Evolutionary conservation across 2,797 vertebrate genomes (phyloP), one percentile per base, ranked within the genome.

Genomic region (Pelodytes ibericus): DNA sequence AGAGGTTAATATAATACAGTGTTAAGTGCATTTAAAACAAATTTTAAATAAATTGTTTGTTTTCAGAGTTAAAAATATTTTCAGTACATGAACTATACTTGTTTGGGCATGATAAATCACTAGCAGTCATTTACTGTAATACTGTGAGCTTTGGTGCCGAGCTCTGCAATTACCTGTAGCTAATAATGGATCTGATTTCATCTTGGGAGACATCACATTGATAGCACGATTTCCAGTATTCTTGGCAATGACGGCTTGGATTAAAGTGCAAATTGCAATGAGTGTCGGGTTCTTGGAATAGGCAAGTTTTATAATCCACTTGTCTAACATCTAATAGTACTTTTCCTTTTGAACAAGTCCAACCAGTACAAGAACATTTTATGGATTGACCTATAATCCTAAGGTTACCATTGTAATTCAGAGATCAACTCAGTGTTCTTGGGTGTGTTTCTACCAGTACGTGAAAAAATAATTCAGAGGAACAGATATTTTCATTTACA

Each of bases 161-260:
- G 3, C 49, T 7, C 49, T 16, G 3, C 41, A 25, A 58, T 66
- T 58, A 26, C n/a, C 53, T 59, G 56, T 11, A 51, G 63, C 53
- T 67, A 58, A 49, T 75, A 75, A 66, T 68, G 56, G 72, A 53
- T 59, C 56, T 49, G 15, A 56, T 75, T 58, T 75, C 72, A 33
- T 59, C 56, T 27, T 67, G 72, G 72, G 64, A 75, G 24, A 2
- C 64, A 18, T 53, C 16, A 60, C 33, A 24, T 53, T 53, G 49
- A 61, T 61, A 68, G 64, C 36, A 60, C 31, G 59, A 26, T 33
- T 10, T 65, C 62, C 44, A 24, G 11, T 66, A 9, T 59, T 18
- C 59, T 31, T 72, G 36, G 33, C 66, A 66, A 65, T 47, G 63
- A 75, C 20, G 27, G 20, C 27, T n/a, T 22, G 36, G 25, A 51